phyloP scores from a whole-genome alignment of 2,888 invertebrate species.

The Lomographa bimaculata region DNA sequence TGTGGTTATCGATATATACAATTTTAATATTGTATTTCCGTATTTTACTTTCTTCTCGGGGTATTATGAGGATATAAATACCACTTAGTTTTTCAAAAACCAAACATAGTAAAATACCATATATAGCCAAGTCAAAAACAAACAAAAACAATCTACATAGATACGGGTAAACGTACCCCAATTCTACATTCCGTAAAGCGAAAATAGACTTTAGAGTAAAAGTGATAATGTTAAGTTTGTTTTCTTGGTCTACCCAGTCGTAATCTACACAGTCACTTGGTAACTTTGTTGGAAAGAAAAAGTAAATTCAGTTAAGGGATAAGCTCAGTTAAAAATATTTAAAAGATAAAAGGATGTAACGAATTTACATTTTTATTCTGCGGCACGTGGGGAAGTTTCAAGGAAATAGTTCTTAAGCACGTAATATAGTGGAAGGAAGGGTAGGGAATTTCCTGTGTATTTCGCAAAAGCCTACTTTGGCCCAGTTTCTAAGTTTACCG shows the following conservation, averaged over 20 bases:
- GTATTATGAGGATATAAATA: too few relatives aligned
- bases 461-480: constrained; percentile 76
- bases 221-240: neutral
- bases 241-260: neutral
- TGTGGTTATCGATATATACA: too few relatives aligned
- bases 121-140: too few relatives aligned
- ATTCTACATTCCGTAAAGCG: too few relatives aligned
- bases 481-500: constrained; percentile 78
- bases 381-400: constrained; percentile 52
- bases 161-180: too few relatives aligned
- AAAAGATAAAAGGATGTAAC: constrained; percentile 42
- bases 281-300: constrained; percentile 12
- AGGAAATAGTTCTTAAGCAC: constrained; percentile 74
- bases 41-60: too few relatives aligned
- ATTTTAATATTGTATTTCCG: too few relatives aligned
- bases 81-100: too few relatives aligned
- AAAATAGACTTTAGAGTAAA: too few relatives aligned
- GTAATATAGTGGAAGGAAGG: constrained; percentile 62
- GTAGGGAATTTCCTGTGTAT: constrained; percentile 65
- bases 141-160: too few relatives aligned
- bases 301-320: constrained; percentile 26
- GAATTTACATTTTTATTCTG: constrained; percentile 64
- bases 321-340: constrained; percentile 34
- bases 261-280: constrained; percentile 12
- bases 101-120: too few relatives aligned